Percentiles rank a stretch among this genome's conserved stretches.
These are phyloP conservation scores for Macrophya alboannulata DNA, from an alignment of 2,888 invertebrate genomes.

Conservation along the genomic window DNA sequence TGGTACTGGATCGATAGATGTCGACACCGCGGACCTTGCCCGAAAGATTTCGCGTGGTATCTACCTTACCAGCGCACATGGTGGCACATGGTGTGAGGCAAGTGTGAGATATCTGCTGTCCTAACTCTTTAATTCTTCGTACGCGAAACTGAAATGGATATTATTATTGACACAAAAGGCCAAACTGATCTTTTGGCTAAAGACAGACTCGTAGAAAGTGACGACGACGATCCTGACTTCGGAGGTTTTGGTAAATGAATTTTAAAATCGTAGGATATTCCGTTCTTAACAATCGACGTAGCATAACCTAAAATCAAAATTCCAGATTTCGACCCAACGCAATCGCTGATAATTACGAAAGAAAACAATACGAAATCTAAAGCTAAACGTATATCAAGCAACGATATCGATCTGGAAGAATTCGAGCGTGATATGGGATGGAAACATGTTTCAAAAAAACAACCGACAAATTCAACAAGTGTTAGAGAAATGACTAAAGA, in stretches of 20 bases:
- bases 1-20: not conserved
- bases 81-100: slow-evolving; percentile 12
- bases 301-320: slow-evolving; percentile 44
- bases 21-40: not conserved
- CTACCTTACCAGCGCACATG: slow-evolving; percentile 29
- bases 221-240: slow-evolving; percentile 70
- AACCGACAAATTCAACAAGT: slow-evolving; percentile 69
- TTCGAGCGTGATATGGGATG: slow-evolving; percentile 78
- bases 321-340: slow-evolving; percentile 64
- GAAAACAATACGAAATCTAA: slow-evolving; percentile 12
- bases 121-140: not conserved
- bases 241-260: slow-evolving; percentile 41
- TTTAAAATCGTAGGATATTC: slow-evolving; percentile 57
- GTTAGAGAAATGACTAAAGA: slow-evolving; percentile 80
- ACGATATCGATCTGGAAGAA: slow-evolving; percentile 75
- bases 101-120: not conserved
- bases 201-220: slow-evolving; percentile 75
- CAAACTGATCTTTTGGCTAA: slow-evolving; percentile 79
- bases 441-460: slow-evolving; percentile 71
- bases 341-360: slow-evolving; percentile 37
- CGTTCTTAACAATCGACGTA: not conserved
- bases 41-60: not conserved
- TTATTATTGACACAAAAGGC: slow-evolving; percentile 83
- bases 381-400: slow-evolving; percentile 57
- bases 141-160: slow-evolving; percentile 80